Base-by-base conservation (phyloP, 2,888 invertebrate genomes). In the Platerodrilus igneus region DNA sequence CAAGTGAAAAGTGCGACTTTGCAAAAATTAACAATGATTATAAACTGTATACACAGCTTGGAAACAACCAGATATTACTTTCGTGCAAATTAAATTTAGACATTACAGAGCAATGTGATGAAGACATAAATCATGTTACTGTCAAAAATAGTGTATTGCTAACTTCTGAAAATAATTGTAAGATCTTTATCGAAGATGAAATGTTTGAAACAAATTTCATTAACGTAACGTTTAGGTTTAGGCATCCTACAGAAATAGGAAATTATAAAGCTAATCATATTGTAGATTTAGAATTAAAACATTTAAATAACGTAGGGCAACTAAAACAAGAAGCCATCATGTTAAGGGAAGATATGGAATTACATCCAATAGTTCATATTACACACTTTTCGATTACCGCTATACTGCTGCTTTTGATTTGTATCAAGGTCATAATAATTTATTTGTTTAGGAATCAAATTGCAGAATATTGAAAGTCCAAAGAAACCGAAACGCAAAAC, bases 281-380 rank as follows among this genome's bases (percentile, higher is more conserved):
- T 17, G 22, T 41, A 16, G 16, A 41, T 10, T 13, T 37, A 13
- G 9, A 37, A 2, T 15, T 21, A 9, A 27, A 41, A 19, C 41
- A 41, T 16, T 19, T 41, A 19, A 13, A 26, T 7, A 27, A 37
- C 8, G 20, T 41, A 7, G 3, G 7, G 7, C n/a, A 11, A 8
- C 23, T 36, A 8, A 36, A 41, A 31, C 25, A 37, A 33, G 42
- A 42, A 30, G 18, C 21, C 2, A 13, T 34, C 8, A 25, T 17
- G 4, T 13, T 42, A 14, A 16, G 30, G 5, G 9, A 23, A 1
- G 16, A 11, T 3, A 3, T 34, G 13, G 11, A 27, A 9, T 3
- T 37, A 10, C 32, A 42, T 15, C 25, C 41, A 2, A 0, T 51
- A 50, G 27, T 58, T 50, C 30, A 45, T 15, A 6, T 23, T 16